Evolutionary conservation across 30 jellyfish, hydroid and myxozoan species (phyloP).

Genomic region (Cassiopea xamachana): DNA sequence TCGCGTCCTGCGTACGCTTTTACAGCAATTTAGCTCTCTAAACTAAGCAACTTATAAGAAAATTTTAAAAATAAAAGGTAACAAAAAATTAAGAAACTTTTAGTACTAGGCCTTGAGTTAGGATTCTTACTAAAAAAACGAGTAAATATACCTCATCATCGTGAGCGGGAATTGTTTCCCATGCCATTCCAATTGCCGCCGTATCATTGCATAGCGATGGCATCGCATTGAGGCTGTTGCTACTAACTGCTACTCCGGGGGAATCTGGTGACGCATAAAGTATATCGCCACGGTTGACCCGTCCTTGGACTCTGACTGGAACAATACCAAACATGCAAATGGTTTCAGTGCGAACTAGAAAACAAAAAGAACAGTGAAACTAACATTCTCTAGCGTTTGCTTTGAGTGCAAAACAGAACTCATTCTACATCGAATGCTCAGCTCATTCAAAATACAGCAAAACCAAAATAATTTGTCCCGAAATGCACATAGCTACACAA

Average conservation of each 20-base stretch:
- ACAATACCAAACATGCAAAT: conserved; percentile 92
- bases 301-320: conserved; percentile 82
- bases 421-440: too few species aligned
- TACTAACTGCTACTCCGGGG: conserved; percentile 92
- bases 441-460: too few species aligned
- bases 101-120: too few species aligned
- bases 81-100: too few species aligned
- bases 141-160: conserved; percentile 80
- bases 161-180: conserved; percentile 45
- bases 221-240: conserved; percentile 22
- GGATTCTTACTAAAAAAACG: too few species aligned
- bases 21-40: too few species aligned
- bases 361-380: not conserved
- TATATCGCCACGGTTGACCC: conserved; percentile 72
- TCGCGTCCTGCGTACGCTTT: too few species aligned
- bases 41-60: too few species aligned
- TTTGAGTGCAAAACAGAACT: too few species aligned
- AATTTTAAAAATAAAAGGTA: too few species aligned
- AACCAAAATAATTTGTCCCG: too few species aligned
- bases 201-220: conserved; percentile 30
- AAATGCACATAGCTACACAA: too few species aligned
- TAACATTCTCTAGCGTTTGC: not conserved
- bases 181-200: conserved; percentile 73
- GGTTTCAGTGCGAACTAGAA: conserved; percentile 82
- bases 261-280: conserved; percentile 74